Evolutionary conservation across 2,888 invertebrate genomes (phyloP).

Genomic region (Eueremaeus valkanovi): DNA sequence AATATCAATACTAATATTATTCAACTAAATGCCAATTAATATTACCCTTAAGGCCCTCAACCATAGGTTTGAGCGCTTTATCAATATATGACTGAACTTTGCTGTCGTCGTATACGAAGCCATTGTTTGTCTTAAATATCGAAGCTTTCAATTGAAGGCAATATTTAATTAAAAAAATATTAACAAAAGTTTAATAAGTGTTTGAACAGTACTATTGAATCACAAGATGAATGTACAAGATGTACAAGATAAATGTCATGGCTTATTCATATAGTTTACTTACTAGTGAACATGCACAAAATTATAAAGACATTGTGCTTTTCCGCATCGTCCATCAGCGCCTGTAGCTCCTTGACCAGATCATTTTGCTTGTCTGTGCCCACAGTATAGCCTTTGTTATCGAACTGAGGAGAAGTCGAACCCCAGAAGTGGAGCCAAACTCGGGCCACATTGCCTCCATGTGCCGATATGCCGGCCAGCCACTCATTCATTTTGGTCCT

Average conservation of each 20-base stretch:
- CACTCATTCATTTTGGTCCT: slow-evolving; percentile 11
- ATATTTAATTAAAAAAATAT: too few relatives aligned
- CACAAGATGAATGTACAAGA: too few relatives aligned
- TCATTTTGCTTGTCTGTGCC: slow-evolving; percentile 18
- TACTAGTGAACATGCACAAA: not conserved
- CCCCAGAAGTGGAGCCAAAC: slow-evolving; percentile 29
- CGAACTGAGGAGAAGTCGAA: not conserved
- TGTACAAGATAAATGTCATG: too few relatives aligned
- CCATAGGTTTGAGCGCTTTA: slow-evolving; percentile 25
- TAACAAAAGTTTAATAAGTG: too few relatives aligned
- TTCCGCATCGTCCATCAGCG: slow-evolving; percentile 7
- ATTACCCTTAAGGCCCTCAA: slow-evolving; percentile 7
- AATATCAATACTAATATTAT: too few relatives aligned
- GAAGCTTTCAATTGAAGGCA: too few relatives aligned
- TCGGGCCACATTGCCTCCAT: slow-evolving; percentile 14
- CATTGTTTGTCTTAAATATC: slow-evolving; percentile 8
- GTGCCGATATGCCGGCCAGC: slow-evolving; percentile 9
- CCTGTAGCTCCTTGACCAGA: slow-evolving; percentile 6
- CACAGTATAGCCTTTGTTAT: not conserved
- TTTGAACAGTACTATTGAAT: too few relatives aligned
- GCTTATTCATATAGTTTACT: not conserved
- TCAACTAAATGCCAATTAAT: too few relatives aligned
- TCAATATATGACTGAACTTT: slow-evolving; percentile 24
- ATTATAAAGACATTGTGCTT: slow-evolving; percentile 17
- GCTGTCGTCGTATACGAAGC: not conserved